These are phyloP conservation scores for Pomacea maculata DNA, from an alignment of 1,140 invertebrate genomes.

Conservation along the genomic window DNA sequence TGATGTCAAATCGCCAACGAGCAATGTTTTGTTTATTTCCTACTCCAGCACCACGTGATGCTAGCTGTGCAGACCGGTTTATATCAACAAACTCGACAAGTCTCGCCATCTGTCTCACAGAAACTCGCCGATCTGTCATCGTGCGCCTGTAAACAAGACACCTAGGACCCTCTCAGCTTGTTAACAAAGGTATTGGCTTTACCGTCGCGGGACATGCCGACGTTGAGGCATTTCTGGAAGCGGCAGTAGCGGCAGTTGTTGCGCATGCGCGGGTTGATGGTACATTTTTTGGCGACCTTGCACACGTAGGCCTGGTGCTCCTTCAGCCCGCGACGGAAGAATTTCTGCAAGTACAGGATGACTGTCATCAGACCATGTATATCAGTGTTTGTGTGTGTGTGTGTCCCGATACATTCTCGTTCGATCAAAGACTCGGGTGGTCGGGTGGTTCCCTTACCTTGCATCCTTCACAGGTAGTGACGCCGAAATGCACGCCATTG, in stretches of 20 bases:
- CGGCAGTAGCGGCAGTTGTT: constrained; percentile 95
- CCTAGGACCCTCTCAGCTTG: too few species aligned
- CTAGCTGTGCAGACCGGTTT: too few species aligned
- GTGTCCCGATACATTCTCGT: too few species aligned
- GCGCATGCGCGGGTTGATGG: constrained; percentile 96
- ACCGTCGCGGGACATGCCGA: constrained; percentile 83
- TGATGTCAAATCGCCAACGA: too few species aligned
- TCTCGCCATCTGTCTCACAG: background rate
- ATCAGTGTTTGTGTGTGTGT: too few species aligned
- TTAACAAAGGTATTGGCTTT: background rate
- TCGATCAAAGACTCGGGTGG: too few species aligned
- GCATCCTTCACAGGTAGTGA: constrained; percentile 68
- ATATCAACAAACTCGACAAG: background rate
- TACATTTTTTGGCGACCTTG: constrained; percentile 70
- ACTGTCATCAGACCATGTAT: background rate
- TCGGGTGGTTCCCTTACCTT: constrained; percentile 50
- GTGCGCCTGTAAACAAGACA: too few species aligned
- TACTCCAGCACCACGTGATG: too few species aligned
- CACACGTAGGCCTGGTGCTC: constrained; percentile 72
- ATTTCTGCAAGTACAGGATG: constrained; percentile 63
- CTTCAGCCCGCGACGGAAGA: constrained; percentile 95
- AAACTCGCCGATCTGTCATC: background rate
- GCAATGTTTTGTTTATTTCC: too few species aligned
- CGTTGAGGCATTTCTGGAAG: constrained; percentile 87
- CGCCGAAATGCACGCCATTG: constrained; percentile 69